phyloP scores from a whole-genome alignment of 2,888 invertebrate genomes.

The Harpalus rufipes region DNA sequence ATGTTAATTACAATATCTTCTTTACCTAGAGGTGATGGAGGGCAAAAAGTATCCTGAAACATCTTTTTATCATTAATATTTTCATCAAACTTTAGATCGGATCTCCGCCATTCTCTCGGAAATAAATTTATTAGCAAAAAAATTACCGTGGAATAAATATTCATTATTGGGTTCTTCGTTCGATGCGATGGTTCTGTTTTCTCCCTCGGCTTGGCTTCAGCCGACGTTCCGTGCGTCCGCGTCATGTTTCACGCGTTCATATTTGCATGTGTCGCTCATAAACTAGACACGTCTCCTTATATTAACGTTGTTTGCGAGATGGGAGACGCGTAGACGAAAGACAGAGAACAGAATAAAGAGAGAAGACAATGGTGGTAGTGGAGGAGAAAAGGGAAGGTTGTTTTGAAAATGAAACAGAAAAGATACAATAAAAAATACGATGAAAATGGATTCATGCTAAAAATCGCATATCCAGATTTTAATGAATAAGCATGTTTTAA shows the following conservation, averaged over 20 bases:
- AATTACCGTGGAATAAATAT: conserved; percentile 38
- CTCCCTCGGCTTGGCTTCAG: background rate
- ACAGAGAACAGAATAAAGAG: conserved; percentile 13
- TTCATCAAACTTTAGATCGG: background rate
- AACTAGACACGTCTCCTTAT: conserved; percentile 66
- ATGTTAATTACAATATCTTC: too few species aligned
- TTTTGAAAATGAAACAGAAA: too few species aligned
- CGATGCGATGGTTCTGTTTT: conserved; percentile 10
- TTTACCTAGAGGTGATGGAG: too few species aligned
- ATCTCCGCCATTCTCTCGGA: background rate
- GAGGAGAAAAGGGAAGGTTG: background rate
- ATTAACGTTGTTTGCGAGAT: conserved; percentile 67
- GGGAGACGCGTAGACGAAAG: background rate
- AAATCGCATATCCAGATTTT: too few species aligned
- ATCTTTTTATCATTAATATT: background rate
- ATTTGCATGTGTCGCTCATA: conserved; percentile 68
- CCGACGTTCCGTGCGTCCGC: background rate
- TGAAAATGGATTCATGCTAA: too few species aligned
- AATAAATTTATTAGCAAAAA: conserved; percentile 41
- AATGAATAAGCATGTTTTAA: too few species aligned
- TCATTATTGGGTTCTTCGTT: conserved; percentile 10
- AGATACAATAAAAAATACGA: too few species aligned
- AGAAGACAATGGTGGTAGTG: background rate
- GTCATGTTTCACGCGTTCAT: conserved; percentile 57
- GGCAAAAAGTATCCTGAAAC: too few species aligned